Evolutionary conservation across 2,113 vertebrate species (phyloP).

Genomic region (Heterochromis multidens): DNA sequence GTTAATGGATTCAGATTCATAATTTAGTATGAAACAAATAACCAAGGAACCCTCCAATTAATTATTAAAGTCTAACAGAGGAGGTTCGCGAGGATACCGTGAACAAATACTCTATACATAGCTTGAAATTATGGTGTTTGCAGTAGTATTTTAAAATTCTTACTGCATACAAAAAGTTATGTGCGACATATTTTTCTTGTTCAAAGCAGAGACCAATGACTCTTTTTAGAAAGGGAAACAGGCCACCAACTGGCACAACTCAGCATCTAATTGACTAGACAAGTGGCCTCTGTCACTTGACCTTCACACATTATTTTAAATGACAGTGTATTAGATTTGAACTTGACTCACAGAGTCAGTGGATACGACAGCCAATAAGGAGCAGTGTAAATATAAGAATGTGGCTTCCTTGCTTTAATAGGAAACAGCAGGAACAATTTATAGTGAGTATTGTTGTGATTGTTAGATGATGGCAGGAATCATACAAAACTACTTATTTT

Average conservation of each 20-base stretch:
- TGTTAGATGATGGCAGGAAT: background rate
- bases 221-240: background rate
- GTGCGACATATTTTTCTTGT: background rate
- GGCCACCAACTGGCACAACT: background rate
- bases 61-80: constrained; percentile 38
- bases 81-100: constrained; percentile 25
- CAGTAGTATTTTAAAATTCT: background rate
- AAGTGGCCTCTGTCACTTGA: constrained; percentile 14
- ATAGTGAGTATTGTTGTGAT: background rate
- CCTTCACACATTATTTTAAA: constrained; percentile 15
- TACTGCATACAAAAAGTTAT: background rate
- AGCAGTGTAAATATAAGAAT: background rate
- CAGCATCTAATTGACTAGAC: background rate
- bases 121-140: background rate
- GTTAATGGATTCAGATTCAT: constrained; percentile 26
- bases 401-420: background rate
- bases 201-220: background rate
- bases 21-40: constrained; percentile 51
- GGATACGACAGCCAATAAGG: background rate
- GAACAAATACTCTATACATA: background rate
- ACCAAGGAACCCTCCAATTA: constrained; percentile 29
- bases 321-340: constrained; percentile 7
- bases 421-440: background rate
- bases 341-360: constrained; percentile 15
- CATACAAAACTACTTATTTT: background rate